A percentile compares a stretch with the other conserved stretches of the same genome.
phyloP scores from a whole-genome alignment of 2,888 invertebrate species.

The Exephanes ischioxanthus region DNA sequence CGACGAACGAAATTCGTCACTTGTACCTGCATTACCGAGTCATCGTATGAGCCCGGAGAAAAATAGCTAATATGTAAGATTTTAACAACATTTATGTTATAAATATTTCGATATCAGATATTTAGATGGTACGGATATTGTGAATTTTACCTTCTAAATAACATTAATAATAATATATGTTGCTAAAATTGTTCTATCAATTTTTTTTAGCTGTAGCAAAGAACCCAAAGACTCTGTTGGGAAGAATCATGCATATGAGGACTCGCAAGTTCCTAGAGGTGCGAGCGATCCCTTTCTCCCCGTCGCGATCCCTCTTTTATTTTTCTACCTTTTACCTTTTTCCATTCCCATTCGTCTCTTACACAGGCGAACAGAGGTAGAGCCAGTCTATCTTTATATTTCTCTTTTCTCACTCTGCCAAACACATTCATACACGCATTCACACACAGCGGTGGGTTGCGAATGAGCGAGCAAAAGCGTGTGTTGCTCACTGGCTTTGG shows the following conservation, averaged over 20 bases:
- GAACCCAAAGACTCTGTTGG: background rate
- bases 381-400: conserved; percentile 40
- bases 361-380: conserved; percentile 5
- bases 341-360: conserved; percentile 21
- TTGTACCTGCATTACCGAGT: background rate
- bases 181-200: no score
- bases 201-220: conserved; percentile 7
- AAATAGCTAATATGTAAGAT: no score
- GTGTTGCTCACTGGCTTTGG: conserved; percentile 71
- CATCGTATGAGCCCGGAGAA: background rate
- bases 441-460: conserved; percentile 38
- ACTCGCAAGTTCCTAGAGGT: conserved; percentile 57
- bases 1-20: background rate
- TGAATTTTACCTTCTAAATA: no score
- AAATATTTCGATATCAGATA: no score
- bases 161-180: no score
- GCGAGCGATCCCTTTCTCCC: conserved; percentile 51
- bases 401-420: background rate
- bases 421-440: background rate
- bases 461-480: conserved; percentile 67
- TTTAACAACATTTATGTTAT: no score
- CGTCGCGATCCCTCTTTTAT: conserved; percentile 11
- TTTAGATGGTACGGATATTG: no score
- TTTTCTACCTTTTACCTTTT: conserved; percentile 21
- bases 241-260: conserved; percentile 25